Evolutionary conservation across 1,140 invertebrate species (phyloP).

Genomic region (Globodera ellingtonae): DNA sequence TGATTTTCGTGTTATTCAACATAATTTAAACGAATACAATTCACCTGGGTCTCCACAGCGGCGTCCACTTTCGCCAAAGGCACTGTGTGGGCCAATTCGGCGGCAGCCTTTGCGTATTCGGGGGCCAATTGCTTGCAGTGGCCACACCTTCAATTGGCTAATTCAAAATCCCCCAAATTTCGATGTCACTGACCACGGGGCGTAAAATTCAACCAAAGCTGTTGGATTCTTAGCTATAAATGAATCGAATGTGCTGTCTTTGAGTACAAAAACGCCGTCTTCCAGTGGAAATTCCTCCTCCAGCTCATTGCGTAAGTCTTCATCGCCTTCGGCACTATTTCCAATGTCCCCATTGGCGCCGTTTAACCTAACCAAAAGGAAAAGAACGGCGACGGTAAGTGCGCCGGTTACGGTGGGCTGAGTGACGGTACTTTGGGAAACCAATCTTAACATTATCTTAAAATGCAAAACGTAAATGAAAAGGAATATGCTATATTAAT

Average conservation of each 20-base stretch:
- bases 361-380: slow-evolving; percentile 9
- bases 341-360: not conserved
- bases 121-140: slow-evolving; percentile 75
- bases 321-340: slow-evolving; percentile 7
- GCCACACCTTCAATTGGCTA: slow-evolving; percentile 50
- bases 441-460: not conserved
- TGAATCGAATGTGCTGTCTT: slow-evolving; percentile 50
- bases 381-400: not conserved
- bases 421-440: not conserved
- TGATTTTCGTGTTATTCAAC: not conserved
- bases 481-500: too few species aligned
- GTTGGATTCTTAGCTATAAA: slow-evolving; percentile 51
- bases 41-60: slow-evolving; percentile 56
- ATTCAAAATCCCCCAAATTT: not conserved
- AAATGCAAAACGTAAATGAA: too few species aligned
- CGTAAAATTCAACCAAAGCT: slow-evolving; percentile 52
- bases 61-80: slow-evolving; percentile 72
- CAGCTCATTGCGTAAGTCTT: slow-evolving; percentile 6
- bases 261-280: slow-evolving; percentile 48
- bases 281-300: slow-evolving; percentile 34
- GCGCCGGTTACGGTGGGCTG: not conserved
- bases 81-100: slow-evolving; percentile 76
- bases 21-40: too few species aligned
- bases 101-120: slow-evolving; percentile 92
- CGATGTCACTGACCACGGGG: slow-evolving; percentile 48